Percentiles rank a stretch among this genome's conserved stretches.
phyloP scores from a whole-genome alignment of 2,113 vertebrate species.

The Podiceps cristatus region DNA sequence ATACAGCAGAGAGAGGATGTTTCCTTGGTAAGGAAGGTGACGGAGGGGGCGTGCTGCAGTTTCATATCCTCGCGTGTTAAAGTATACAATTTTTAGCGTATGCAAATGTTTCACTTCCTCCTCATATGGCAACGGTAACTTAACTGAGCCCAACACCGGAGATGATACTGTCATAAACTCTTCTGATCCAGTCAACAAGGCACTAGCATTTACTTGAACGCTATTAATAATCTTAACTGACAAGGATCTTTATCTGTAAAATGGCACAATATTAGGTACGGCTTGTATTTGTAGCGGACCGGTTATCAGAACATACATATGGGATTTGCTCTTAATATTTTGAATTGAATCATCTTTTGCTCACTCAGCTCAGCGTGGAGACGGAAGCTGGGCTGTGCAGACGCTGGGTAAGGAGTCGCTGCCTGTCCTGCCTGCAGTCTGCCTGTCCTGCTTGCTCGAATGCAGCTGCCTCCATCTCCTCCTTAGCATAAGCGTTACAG shows the following conservation, averaged over 20 bases:
- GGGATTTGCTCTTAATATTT: not conserved
- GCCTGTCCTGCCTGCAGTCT: not conserved
- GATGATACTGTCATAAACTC: not conserved
- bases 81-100: not conserved
- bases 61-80: not conserved
- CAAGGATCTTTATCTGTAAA: not conserved
- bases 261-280: not conserved
- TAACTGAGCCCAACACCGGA: not conserved
- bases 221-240: not conserved
- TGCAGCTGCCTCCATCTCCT: not conserved
- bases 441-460: not conserved
- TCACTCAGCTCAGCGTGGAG: not conserved
- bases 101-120: slow-evolving; percentile 56
- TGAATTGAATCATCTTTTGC: not conserved
- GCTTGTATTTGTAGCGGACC: not conserved
- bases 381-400: not conserved
- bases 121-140: not conserved
- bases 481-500: not conserved
- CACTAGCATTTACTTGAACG: not conserved
- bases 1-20: not conserved
- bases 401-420: not conserved
- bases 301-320: rapidly evolving
- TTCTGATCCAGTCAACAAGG: not conserved
- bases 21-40: not conserved
- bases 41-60: not conserved